Percentiles rank a stretch among this genome's conserved stretches.
Conservation (phyloP, 2,113 vertebrate genomes). For the Hypanus sabinus region DNA sequence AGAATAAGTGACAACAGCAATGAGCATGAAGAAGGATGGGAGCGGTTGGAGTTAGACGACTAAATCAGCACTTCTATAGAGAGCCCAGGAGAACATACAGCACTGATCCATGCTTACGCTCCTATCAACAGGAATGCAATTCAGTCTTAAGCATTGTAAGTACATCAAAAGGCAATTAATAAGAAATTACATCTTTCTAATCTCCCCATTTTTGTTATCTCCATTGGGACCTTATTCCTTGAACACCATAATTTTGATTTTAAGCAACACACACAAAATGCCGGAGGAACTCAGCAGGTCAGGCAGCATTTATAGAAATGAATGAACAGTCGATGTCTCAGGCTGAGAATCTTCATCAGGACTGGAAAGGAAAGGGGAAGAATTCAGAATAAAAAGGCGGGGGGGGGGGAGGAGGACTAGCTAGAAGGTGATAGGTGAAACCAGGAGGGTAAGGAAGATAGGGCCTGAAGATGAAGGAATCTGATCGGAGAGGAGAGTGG, state of each 20-base stretch:
- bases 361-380: too few species aligned
- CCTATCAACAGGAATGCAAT: background rate
- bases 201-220: background rate
- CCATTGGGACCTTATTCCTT: background rate
- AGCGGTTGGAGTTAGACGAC: background rate
- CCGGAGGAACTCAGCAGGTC: too few species aligned
- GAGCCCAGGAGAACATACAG: background rate
- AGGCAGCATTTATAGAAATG: too few species aligned
- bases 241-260: background rate
- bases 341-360: too few species aligned
- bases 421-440: too few species aligned
- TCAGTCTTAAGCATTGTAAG: background rate
- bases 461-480: too few species aligned
- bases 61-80: background rate
- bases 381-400: too few species aligned
- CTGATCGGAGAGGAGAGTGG: too few species aligned
- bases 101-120: background rate
- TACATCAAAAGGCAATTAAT: background rate
- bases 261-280: too few species aligned
- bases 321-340: too few species aligned
- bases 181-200: background rate
- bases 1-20: background rate
- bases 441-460: too few species aligned
- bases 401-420: too few species aligned
- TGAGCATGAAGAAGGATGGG: background rate